phyloP scores from a whole-genome alignment of 2,113 vertebrate genomes.

The Ceyx melanurus region DNA sequence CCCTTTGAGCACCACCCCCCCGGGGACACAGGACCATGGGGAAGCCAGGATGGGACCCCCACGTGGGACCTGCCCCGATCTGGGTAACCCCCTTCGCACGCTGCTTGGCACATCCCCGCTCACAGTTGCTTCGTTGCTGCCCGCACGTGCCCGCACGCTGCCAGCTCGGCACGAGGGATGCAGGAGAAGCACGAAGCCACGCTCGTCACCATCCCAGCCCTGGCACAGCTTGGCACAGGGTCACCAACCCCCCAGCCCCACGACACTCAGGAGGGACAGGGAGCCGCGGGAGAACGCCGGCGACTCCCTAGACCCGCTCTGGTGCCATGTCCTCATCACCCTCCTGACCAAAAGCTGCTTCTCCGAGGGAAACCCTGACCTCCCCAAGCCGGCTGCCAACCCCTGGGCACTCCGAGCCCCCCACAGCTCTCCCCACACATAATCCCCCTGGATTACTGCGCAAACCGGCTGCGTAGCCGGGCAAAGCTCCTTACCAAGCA shows the following conservation, averaged over 20 bases:
- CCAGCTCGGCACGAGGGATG: neutral
- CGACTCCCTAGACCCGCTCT: fast-evolving
- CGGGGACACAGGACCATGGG: neutral
- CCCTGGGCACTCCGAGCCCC: neutral
- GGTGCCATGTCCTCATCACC: neutral
- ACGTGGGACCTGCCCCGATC: fast-evolving
- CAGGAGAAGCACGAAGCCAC: neutral
- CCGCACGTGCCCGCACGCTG: neutral
- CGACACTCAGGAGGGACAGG: neutral
- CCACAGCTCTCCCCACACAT: neutral
- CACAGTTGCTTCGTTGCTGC: neutral
- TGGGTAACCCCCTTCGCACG: neutral
- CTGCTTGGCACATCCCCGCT: neutral
- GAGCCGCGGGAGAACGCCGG: fast-evolving
- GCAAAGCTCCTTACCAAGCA: slow-evolving; percentile 41
- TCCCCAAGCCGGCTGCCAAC: neutral
- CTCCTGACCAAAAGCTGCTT: fast-evolving
- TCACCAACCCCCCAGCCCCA: neutral
- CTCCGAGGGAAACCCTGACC: neutral
- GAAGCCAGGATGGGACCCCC: neutral
- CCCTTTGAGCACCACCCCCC: neutral
- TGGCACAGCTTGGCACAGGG: neutral
- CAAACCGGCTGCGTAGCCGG: neutral
- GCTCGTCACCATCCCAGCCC: neutral
- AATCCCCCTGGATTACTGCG: neutral